Base-by-base conservation (phyloP, 2,888 invertebrate genomes). In the Cephonodes hylas region DNA sequence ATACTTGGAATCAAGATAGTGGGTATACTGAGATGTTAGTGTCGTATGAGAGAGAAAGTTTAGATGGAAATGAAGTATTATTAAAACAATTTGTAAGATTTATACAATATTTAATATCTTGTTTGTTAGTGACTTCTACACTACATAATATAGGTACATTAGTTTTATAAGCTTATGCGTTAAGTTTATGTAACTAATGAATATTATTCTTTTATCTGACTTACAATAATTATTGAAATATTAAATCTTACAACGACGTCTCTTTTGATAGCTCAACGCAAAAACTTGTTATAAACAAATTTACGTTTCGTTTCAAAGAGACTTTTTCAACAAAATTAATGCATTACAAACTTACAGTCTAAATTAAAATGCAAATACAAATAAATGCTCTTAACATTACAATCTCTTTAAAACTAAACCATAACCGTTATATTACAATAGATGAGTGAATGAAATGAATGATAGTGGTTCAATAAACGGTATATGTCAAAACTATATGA, bases 21-120 rank as follows among this genome's bases (percentile, higher is more conserved):
- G 72, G 66, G 70, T 65, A 75, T 63, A 72, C 66, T 69, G 53
- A 67, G 60, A 66, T 64, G 66, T 75, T 73, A 78, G 67, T 71
- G 61, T 66, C 63, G 66, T 60, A 68, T 65, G 60, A 66, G 64
- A 73, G 67, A 71, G 70, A 75, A 77, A 72, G 72, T 71, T 70
- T 62, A 70, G 64, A 74, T 70, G 66, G 68, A 66, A 66, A 66
- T 65, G 67, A 74, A 70, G 67, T 72, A 53, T 66, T 73, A 87
- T 83, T 87, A 84, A 89, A 88, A 88, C 87, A 86, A 85, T 69
- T 77, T 76, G 69, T 79, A 76, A 75, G 63, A 78, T 79, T 70
- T 77, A 79, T 77, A 83, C 73, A 78, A 71, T 72, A 64, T 88
- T 88, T 87, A 88, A 86, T 82, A 64, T 76, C 68, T 74, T 76